Evolutionary conservation across 1,140 invertebrate genomes (phyloP).

Genomic region (Drosophila obscura): DNA sequence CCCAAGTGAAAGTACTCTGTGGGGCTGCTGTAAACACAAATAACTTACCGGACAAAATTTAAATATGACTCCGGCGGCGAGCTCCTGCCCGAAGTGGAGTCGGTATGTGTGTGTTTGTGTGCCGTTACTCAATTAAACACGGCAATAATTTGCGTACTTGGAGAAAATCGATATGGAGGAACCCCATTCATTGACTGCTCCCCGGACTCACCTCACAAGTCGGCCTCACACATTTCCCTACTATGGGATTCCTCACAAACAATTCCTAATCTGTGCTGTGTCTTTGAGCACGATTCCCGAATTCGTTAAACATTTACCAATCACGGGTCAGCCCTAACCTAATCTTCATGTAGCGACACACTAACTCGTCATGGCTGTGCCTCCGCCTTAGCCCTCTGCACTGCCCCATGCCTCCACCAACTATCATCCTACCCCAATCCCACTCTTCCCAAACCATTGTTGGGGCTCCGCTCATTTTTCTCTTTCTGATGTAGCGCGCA

Average conservation of each 20-base stretch:
- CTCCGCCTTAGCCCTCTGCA: neutral
- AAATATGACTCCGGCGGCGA: too few relatives aligned
- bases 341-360: constrained; percentile 65
- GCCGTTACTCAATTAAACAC: constrained; percentile 52
- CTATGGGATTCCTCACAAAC: neutral
- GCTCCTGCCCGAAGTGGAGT: too few relatives aligned
- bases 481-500: constrained; percentile 51
- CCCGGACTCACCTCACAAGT: constrained; percentile 19
- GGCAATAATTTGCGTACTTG: constrained; percentile 55
- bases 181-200: constrained; percentile 31
- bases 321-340: constrained; percentile 67
- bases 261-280: neutral
- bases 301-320: constrained; percentile 11
- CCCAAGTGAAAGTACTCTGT: constrained; percentile 43
- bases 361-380: constrained; percentile 38
- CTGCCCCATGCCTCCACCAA: neutral
- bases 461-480: constrained; percentile 31
- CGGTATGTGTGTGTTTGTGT: constrained; percentile 1
- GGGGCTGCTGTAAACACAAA: neutral
- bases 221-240: constrained; percentile 18
- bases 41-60: constrained; percentile 11
- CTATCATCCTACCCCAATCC: neutral
- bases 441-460: constrained; percentile 6
- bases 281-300: neutral
- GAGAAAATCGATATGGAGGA: constrained; percentile 72